Evolutionary conservation across 2,888 invertebrate species (phyloP).

Genomic region (Aphrophora alni): DNA sequence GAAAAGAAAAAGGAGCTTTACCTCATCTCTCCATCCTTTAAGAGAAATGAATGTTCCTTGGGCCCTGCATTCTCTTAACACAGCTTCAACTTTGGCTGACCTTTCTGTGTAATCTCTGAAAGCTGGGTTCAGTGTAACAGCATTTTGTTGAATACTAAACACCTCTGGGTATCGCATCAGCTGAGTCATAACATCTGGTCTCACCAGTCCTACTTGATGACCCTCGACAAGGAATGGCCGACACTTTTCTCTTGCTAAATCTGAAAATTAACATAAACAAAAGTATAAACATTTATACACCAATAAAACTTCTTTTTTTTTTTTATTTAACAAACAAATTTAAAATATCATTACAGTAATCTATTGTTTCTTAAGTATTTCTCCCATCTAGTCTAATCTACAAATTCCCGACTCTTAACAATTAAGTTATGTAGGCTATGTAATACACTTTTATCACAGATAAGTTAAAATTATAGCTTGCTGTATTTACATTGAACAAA

Average conservation of each 20-base stretch:
- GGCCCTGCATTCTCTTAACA: slow-evolving; percentile 76
- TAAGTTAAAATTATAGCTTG: not conserved
- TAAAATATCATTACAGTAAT: too few species aligned
- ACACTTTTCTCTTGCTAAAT: slow-evolving; percentile 78
- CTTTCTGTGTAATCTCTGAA: slow-evolving; percentile 86
- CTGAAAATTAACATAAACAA: slow-evolving; percentile 59
- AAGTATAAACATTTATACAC: not conserved
- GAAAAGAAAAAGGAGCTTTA: too few species aligned
- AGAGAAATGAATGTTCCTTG: slow-evolving; percentile 81
- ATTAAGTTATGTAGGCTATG: too few species aligned
- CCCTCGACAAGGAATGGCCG: slow-evolving; percentile 88
- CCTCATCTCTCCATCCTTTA: slow-evolving; percentile 94
- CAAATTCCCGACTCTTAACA: too few species aligned
- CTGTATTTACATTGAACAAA: not conserved
- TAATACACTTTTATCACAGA: not conserved
- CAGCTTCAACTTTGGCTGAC: slow-evolving; percentile 76
- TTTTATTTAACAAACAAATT: too few species aligned
- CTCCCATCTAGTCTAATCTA: too few species aligned
- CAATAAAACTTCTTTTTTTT: too few species aligned
- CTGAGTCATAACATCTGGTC: slow-evolving; percentile 83
- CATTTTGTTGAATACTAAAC: slow-evolving; percentile 73
- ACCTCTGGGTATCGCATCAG: slow-evolving; percentile 83
- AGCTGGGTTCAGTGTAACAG: slow-evolving; percentile 84
- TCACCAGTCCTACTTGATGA: slow-evolving; percentile 86
- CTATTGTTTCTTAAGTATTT: too few species aligned